A percentile compares a stretch with the other conserved stretches of the same genome.
Evolutionary conservation across 1,140 invertebrate genomes (phyloP).

Genomic region (Bombus confusus): DNA sequence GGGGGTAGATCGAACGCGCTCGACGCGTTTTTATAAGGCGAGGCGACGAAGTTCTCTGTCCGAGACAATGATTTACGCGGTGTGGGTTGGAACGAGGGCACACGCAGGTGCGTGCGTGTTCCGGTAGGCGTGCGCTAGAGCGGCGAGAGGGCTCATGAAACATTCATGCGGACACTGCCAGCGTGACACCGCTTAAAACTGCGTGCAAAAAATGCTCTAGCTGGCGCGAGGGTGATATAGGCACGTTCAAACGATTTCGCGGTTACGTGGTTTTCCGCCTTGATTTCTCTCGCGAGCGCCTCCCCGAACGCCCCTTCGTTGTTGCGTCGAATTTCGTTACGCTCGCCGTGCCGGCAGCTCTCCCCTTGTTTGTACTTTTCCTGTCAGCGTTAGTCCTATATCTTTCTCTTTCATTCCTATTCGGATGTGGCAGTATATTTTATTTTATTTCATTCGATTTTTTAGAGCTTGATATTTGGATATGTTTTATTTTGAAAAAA

Average conservation of each 20-base stretch:
- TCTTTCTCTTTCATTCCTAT: not conserved
- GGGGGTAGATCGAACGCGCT: not conserved
- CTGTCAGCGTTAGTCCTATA: not conserved
- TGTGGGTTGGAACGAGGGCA: constrained; percentile 45
- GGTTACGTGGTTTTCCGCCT: constrained; percentile 56
- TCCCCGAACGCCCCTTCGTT: constrained; percentile 44
- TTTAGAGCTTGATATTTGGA: too few relatives aligned
- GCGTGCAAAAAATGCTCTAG: constrained; percentile 46
- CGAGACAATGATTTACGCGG: constrained; percentile 59
- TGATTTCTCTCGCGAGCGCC: constrained; percentile 42
- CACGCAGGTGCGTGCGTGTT: constrained; percentile 16
- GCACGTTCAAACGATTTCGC: constrained; percentile 57
- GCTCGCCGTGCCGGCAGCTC: not conserved
- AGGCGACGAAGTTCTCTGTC: constrained; percentile 12
- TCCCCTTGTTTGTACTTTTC: not conserved
- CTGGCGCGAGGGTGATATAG: constrained; percentile 36
- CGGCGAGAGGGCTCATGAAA: constrained; percentile 61
- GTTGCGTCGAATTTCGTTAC: constrained; percentile 47
- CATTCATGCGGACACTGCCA: constrained; percentile 63
- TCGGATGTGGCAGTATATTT: not conserved
- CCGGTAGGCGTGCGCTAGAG: constrained; percentile 1
- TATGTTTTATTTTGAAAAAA: too few relatives aligned
- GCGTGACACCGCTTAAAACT: constrained; percentile 66
- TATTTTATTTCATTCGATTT: not conserved
- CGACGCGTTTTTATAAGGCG: constrained; percentile 37